Base-by-base conservation (phyloP, 2,888 invertebrate species). In the Rhagium mordax region DNA sequence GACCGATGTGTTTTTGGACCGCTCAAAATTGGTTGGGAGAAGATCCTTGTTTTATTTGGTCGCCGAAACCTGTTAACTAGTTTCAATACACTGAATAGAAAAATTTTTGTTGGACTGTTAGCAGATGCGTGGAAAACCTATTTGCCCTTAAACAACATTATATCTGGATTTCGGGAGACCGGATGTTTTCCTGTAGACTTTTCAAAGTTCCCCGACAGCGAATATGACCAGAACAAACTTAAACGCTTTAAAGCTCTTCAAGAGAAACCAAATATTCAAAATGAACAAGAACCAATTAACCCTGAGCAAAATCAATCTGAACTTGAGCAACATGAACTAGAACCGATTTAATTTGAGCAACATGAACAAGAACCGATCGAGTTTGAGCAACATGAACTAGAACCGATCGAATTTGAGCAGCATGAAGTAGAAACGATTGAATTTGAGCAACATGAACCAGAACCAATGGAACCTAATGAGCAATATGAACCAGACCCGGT, bases 1-100 rank as follows among this genome's bases (percentile, higher is more conserved):
- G 72, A 76, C 29, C 72, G 72, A 55, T 71, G 59, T 60, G 60
- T 76, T 16, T 75, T 75, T 24, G 51, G 3, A 51, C 51, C 51
- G 20, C 20, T 51, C 18, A 51, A 51, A 51, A 51, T 20, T 18
- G 51, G 51, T 16, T 51, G 51, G 51, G 51, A 51, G 51, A 51
- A 16, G 20, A 59, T 59, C 20, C 27, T 59, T 24, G 18, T 59
- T 21, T 18, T 13, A 15, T 59, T 33, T 41, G 27, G 59, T 41
- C 20, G 59, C 20, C 29, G 41, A n/a, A 59, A 59, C 21, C 21
- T 59, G 24, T 24, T 27, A 24, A 41, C 41, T 4, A 59, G 59
- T 27, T 59, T 59, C 41, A 59, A 59, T 24, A 59, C 59, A 49
- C 41, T 71, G 18, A 57, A 51, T 16, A 71, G 55, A 59, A 24